Evolutionary conservation across 2,888 invertebrate species (phyloP).

Genomic region (Luperina testacea): DNA sequence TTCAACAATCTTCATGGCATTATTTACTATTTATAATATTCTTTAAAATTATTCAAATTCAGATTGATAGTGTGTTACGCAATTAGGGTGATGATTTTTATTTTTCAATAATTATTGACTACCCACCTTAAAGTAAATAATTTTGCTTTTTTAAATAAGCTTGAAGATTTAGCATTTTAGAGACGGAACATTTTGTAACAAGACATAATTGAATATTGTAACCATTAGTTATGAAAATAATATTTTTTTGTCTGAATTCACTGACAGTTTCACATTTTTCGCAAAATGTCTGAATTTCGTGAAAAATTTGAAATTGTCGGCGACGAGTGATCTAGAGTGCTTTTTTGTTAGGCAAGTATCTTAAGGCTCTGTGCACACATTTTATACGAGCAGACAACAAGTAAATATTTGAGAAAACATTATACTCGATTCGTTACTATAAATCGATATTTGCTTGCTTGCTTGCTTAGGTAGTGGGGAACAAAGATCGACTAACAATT

Average conservation of each 20-base stretch:
- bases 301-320: background rate
- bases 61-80: no score
- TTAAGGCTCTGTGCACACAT: background rate
- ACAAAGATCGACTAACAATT: background rate
- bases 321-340: background rate
- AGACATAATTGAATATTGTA: background rate
- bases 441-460: background rate
- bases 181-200: background rate
- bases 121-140: background rate
- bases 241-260: background rate
- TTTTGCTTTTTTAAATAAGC: background rate
- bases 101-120: background rate
- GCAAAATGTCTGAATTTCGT: background rate
- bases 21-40: no score
- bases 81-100: background rate
- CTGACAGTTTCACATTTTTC: background rate
- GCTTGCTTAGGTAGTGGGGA: background rate
- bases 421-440: background rate
- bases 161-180: slow-evolving; percentile 8
- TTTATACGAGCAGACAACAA: background rate
- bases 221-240: background rate
- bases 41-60: no score
- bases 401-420: background rate
- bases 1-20: no score
- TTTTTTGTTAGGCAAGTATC: slow-evolving; percentile 4